Evolutionary conservation across 2,888 invertebrate genomes (phyloP), one percentile per base, ranked within the genome.

Genomic region (Rhingia rostrata): DNA sequence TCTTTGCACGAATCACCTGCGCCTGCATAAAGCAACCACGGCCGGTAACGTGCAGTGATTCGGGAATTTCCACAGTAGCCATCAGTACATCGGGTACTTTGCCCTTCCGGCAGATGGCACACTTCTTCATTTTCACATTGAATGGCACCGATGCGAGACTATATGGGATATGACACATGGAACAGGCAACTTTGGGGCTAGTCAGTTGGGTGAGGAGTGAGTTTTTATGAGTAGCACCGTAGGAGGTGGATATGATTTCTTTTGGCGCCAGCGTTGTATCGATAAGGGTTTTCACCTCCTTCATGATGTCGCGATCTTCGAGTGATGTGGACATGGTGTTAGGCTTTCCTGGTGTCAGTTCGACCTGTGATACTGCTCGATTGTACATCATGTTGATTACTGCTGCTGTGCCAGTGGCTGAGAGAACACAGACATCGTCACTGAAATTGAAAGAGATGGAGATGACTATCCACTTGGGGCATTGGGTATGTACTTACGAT

Each of bases 351-450:
- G 88, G 88, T 1, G 87, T 74, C 7, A 90, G 88, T 85, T 91
- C 92, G 3, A 89, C 88, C 79, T 91, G 90, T 3, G 90, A 89
- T 6, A 90, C 88, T 2, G 91, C 90, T 7, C 90, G 92, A 86
- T 89, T 92, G 74, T 92, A 93, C 41, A 93, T 92, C 88, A 94
- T 92, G 88, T 94, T 94, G 73, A 95, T 96, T 14, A 97, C 95
- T 0, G 98, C 98, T 1, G 98, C 99, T 0, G 99, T 99, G 0
- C 99, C 99, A 22, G 95, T 96, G 0, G 97, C 98, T 61, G 97
- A 98, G 41, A 99, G 91, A 0, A 99, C 96, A 89, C 98, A 98
- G 0, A 99, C 97, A 88, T 99, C 99, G 88, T 98, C 99, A 87
- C 98, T 98, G 90, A 32, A 54, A 43, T 63, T 37, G 37, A 43